A percentile compares a stretch with the other conserved stretches of the same genome.
Conservation (phyloP, 2,113 vertebrate genomes). For the Rhadina sibilatrix region DNA sequence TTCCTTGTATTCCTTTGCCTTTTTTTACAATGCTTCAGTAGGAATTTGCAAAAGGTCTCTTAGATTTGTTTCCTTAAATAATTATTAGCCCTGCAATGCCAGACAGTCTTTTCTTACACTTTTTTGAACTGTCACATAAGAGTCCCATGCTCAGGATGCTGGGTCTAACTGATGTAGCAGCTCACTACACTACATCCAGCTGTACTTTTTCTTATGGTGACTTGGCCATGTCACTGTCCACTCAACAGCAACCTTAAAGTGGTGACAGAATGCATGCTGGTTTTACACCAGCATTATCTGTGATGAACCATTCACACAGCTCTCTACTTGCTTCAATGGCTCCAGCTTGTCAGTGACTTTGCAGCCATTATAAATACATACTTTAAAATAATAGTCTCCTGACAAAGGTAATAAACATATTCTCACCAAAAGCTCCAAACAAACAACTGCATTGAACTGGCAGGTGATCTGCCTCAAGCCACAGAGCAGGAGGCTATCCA, state of each 20-base stretch:
- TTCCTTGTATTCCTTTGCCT: constrained; percentile 47
- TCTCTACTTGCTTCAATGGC: not conserved
- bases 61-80: not conserved
- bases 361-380: not conserved
- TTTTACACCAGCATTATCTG: not conserved
- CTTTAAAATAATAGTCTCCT: not conserved
- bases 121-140: not conserved
- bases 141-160: not conserved
- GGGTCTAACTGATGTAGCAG: not conserved
- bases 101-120: not conserved
- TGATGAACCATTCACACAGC: not conserved
- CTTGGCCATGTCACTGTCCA: not conserved
- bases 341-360: not conserved
- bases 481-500: not conserved
- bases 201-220: not conserved
- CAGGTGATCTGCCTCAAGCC: not conserved
- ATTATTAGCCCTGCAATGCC: not conserved
- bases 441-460: not conserved
- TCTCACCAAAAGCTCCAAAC: not conserved
- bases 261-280: not conserved
- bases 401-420: not conserved
- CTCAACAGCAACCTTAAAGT: not conserved
- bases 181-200: not conserved
- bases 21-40: not conserved
- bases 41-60: constrained; percentile 8